phyloP scores from a whole-genome alignment of 1,140 invertebrate genomes.

The Drosophila melanogaster region DNA sequence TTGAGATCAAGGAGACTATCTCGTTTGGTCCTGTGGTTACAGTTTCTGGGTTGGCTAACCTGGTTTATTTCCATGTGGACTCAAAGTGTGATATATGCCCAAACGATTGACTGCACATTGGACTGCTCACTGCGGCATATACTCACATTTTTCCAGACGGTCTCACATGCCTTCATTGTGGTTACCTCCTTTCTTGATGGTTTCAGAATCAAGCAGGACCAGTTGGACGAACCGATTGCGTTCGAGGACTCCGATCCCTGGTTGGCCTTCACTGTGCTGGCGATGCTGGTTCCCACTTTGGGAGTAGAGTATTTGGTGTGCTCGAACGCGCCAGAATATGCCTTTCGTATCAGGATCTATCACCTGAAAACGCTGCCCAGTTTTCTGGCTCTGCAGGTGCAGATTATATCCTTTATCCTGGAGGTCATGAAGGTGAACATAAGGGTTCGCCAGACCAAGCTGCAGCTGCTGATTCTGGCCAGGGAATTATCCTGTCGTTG shows the following conservation, averaged over 20 bases:
- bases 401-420: conserved; percentile 45
- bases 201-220: background rate
- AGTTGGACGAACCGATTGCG: background rate
- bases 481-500: conserved; percentile 10
- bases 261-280: conserved; percentile 10
- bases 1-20: conserved; percentile 12
- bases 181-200: conserved; percentile 37
- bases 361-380: conserved; percentile 40
- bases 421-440: conserved; percentile 52
- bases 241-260: background rate
- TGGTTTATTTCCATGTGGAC: conserved; percentile 36
- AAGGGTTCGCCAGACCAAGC: conserved; percentile 4
- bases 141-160: conserved; percentile 23
- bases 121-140: conserved; percentile 46
- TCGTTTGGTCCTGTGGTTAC: conserved; percentile 17
- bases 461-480: conserved; percentile 27
- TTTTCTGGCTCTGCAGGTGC: conserved; percentile 49
- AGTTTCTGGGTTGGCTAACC: conserved; percentile 31
- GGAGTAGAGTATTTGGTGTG: conserved; percentile 7
- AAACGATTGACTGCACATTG: conserved; percentile 19
- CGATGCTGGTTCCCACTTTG: conserved; percentile 21
- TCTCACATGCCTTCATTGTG: conserved; percentile 41
- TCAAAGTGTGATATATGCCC: background rate
- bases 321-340: background rate
- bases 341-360: background rate